Evolutionary conservation across 1,140 invertebrate species (phyloP), one percentile per base, ranked within the genome.

Genomic region (Cyclargus thomasi): DNA sequence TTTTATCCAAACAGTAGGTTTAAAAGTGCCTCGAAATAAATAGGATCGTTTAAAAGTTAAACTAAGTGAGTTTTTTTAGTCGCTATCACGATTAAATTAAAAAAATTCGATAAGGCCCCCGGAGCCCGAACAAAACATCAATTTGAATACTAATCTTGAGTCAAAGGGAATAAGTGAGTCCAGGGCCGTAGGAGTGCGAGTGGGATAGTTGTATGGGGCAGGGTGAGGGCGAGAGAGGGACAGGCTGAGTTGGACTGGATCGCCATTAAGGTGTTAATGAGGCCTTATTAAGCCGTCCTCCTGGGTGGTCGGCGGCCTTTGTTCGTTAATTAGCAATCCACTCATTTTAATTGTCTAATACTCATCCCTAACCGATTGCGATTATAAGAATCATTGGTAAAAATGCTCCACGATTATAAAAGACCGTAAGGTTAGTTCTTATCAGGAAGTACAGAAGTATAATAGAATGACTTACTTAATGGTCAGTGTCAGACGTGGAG

Each of bases 241-340:
- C 81, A 77, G 78, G 84, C 85, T 81, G 78, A 80, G 77, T 80
- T 79, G 86, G 85, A 89, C 86, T 87, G 82, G 84, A 89, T 85
- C 82, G 80, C 83, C 83, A 86, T 86, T 82, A 86, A 87, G 85
- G 86, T 89, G 86, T 86, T 87, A 89, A 89, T 89, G 82, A 87
- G 85, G 82, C 81, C 84, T 85, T 89, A 89, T 89, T 86, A 87
- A 89, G 86, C 82, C 83, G 83, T 89, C 82, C 80, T 81, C 81
- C 79, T 89, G 86, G 85, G 86, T 89, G 86, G 86, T 86, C 86
- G 71, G 71, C 75, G 67, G 22, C 20, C 74, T 82, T 83, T 81
- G 79, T 83, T 80, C 82, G 84, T 85, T 89, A 86, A 89, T 87
- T 83, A 82, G 67, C 35, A 36, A 39, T 65, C 55, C 22, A 17